These are phyloP conservation scores for Phycodurus eques DNA, from an alignment of 2,113 vertebrate species.

Conservation along the genomic window DNA sequence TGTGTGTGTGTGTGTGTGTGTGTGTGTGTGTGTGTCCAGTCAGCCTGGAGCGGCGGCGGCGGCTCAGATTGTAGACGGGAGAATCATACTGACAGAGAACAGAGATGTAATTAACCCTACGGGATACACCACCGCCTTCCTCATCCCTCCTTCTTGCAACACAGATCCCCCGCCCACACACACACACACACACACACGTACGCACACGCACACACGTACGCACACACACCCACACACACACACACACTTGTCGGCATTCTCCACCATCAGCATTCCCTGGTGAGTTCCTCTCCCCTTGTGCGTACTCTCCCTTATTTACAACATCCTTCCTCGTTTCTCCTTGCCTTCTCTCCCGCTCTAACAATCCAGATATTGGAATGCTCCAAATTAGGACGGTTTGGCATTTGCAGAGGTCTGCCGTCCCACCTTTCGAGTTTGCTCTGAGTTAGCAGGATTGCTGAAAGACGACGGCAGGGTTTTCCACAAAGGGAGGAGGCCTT, in stretches of 20 bases:
- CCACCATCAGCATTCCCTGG: constrained; percentile 17
- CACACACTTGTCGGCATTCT: not conserved
- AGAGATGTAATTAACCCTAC: constrained; percentile 76
- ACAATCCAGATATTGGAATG: not conserved
- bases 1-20: constrained; percentile 21
- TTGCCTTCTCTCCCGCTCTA: not conserved
- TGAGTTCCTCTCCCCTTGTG: constrained; percentile 1
- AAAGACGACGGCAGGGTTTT: not conserved
- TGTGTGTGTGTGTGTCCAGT: constrained; percentile 49
- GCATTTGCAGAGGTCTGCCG: not conserved
- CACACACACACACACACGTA: constrained; percentile 15
- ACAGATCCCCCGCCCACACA: not conserved
- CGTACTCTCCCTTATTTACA: constrained; percentile 7
- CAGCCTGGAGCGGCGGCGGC: constrained; percentile 40
- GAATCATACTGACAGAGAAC: constrained; percentile 67
- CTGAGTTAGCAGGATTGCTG: not conserved
- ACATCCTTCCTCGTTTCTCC: constrained; percentile 4
- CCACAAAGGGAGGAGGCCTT: not conserved
- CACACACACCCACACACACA: not conserved
- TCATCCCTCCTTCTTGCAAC: not conserved
- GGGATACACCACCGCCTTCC: constrained; percentile 44
- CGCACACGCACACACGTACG: constrained; percentile 12
- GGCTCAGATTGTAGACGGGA: constrained; percentile 53
- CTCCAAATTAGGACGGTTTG: not conserved
- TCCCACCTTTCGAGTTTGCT: not conserved